These are phyloP conservation scores for Oryzias woworae DNA, from an alignment of 2,113 vertebrate species.

Conservation along the genomic window DNA sequence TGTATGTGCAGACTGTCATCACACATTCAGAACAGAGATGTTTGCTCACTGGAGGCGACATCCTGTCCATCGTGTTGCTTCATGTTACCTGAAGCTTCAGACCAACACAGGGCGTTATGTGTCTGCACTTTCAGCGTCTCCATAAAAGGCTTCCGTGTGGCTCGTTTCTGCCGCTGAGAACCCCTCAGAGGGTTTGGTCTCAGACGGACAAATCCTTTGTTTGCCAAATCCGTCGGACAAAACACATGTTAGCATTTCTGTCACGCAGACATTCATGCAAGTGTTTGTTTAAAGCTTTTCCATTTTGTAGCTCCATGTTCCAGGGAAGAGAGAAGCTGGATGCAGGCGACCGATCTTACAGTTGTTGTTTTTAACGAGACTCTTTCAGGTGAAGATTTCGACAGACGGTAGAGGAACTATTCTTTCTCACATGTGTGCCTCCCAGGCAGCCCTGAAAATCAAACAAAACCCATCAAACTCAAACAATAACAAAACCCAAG, in stretches of 20 bases:
- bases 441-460: constrained; percentile 11
- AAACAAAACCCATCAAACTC: constrained; percentile 30
- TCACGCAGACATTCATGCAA: constrained; percentile 51
- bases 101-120: constrained; percentile 13
- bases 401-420: constrained; percentile 19
- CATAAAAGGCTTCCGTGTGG: constrained; percentile 42
- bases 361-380: constrained; percentile 34
- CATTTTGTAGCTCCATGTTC: constrained; percentile 37
- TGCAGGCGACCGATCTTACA: constrained; percentile 15
- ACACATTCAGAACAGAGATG: constrained; percentile 27
- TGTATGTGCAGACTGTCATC: constrained; percentile 8
- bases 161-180: constrained; percentile 45
- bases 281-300: constrained; percentile 46
- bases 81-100: constrained; percentile 38
- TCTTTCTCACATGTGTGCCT: constrained; percentile 36
- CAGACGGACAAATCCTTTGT: constrained; percentile 60
- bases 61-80: constrained; percentile 52
- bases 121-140: constrained; percentile 40
- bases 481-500: neutral
- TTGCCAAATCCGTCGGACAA: constrained; percentile 49
- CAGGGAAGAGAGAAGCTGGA: constrained; percentile 22
- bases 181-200: constrained; percentile 48
- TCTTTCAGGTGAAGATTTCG: constrained; percentile 29
- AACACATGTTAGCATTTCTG: constrained; percentile 56
- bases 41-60: constrained; percentile 38